phyloP scores from a whole-genome alignment of 2,113 vertebrate genomes.

The Myodes glareolus region DNA sequence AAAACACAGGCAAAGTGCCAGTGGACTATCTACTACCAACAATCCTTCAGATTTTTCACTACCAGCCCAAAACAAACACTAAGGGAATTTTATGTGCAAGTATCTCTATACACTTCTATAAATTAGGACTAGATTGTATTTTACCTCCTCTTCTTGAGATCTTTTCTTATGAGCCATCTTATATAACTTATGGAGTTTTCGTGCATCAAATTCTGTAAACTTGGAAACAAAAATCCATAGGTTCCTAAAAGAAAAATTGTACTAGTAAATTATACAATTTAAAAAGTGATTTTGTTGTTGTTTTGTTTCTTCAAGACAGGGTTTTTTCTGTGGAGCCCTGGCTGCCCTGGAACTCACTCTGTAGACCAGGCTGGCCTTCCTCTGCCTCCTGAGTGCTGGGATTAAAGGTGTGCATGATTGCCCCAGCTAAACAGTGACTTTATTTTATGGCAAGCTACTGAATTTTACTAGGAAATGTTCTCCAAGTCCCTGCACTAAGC shows the following conservation, averaged over 20 bases:
- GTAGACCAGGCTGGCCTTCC: neutral
- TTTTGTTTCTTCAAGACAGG: neutral
- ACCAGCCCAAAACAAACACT: neutral
- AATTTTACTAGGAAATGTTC: neutral
- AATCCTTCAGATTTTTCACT: fast-evolving
- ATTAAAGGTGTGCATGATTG: neutral
- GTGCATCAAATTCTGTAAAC: conserved; percentile 98
- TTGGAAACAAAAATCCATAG: conserved; percentile 99
- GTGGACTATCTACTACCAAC: neutral
- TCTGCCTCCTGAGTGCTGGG: neutral
- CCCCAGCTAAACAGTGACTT: neutral
- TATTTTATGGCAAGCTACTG: neutral
- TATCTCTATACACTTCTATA: neutral
- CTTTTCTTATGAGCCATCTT: conserved; percentile 99
- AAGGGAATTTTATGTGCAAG: neutral
- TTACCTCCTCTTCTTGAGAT: conserved; percentile 96
- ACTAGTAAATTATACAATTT: neutral
- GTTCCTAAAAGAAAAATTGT: conserved; percentile 88
- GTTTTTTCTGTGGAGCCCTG: neutral
- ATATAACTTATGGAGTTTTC: conserved; percentile 97
- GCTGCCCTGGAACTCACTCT: neutral
- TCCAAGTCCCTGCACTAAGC: neutral
- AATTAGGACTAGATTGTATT: conserved; percentile 48
- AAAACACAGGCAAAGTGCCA: neutral
- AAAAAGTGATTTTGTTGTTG: neutral